These are phyloP conservation scores for Nyctereutes procyonoides DNA, from an alignment of 2,113 vertebrate species.

Conservation along the genomic window DNA sequence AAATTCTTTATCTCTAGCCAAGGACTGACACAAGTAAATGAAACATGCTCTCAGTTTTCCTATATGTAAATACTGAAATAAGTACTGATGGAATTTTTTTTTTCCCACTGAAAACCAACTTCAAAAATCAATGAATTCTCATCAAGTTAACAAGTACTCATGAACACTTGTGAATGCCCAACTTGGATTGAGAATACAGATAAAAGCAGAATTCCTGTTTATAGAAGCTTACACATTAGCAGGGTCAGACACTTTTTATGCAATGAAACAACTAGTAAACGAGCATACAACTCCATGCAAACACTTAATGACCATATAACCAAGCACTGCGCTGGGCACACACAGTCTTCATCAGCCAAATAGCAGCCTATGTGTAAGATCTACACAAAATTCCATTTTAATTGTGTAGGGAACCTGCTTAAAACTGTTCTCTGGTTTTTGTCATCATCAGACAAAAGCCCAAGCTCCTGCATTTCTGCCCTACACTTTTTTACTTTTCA, in stretches of 20 bases:
- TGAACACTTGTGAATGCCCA: background rate
- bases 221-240: background rate
- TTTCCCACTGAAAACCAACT: constrained; percentile 6
- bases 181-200: background rate
- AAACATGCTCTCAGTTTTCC: background rate
- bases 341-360: background rate
- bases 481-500: background rate
- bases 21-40: background rate
- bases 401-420: background rate
- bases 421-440: background rate
- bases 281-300: background rate
- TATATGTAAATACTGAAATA: background rate
- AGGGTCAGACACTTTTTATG: background rate
- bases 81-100: background rate
- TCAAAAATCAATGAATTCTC: constrained; percentile 28
- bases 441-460: background rate
- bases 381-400: background rate
- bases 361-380: background rate
- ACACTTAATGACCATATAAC: background rate
- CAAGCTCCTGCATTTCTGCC: background rate
- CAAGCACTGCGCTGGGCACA: background rate
- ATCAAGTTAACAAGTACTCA: background rate
- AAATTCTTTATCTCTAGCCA: constrained; percentile 8
- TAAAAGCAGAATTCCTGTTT: constrained; percentile 35
- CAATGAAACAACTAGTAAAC: constrained; percentile 21